phyloP scores from a whole-genome alignment of 2,888 invertebrate genomes.

The Aproaerema taeniolella region DNA sequence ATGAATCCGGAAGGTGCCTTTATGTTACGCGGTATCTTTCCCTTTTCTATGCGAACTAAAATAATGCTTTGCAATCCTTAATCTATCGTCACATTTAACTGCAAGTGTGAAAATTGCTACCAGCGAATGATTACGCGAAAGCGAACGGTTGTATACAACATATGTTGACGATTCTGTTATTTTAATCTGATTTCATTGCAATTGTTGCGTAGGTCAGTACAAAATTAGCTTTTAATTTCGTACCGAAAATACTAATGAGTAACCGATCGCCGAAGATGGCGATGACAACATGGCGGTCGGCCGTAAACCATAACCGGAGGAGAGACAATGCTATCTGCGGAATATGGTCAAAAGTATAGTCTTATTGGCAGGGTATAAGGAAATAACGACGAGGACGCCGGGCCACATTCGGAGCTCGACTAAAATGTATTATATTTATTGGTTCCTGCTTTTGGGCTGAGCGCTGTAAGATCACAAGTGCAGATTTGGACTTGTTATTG shows the following conservation, averaged over 20 bases:
- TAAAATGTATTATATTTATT: constrained; percentile 62
- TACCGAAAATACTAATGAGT: constrained; percentile 43
- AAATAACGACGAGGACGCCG: constrained; percentile 53
- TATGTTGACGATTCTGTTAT: no score
- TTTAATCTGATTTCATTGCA: neutral
- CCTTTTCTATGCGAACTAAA: no score
- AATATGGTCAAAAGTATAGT: constrained; percentile 38
- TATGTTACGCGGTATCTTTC: no score
- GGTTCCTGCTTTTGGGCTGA: constrained; percentile 48
- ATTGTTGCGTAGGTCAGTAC: constrained; percentile 37
- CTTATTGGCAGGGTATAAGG: constrained; percentile 49
- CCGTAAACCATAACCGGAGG: constrained; percentile 44
- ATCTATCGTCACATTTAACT: no score
- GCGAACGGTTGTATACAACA: no score
- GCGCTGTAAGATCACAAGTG: constrained; percentile 31
- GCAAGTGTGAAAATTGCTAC: no score
- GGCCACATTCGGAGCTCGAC: constrained; percentile 42
- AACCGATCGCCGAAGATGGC: constrained; percentile 41
- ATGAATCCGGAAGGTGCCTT: no score
- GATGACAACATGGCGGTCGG: constrained; percentile 31
- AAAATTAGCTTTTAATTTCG: constrained; percentile 34
- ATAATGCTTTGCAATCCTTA: no score
- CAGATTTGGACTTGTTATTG: constrained; percentile 11
- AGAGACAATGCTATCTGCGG: constrained; percentile 38
- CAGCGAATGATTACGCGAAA: no score